Conservation (phyloP, 2,113 vertebrate species). For the Nanorana parkeri region DNA sequence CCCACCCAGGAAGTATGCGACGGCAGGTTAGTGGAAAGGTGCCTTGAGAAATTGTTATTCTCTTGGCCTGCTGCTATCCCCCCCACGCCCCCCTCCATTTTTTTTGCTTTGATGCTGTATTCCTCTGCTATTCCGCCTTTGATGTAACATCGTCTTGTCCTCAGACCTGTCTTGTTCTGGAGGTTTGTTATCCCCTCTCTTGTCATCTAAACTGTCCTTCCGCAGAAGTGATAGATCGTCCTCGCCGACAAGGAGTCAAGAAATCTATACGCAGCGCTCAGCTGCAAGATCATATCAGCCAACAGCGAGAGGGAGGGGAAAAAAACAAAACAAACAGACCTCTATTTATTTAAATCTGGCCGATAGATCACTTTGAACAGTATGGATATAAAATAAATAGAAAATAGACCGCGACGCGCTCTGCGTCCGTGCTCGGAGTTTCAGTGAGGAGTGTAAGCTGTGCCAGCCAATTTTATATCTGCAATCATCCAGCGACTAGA, state of each 20-base stretch:
- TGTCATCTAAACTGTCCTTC: slow-evolving; percentile 28
- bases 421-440: not conserved
- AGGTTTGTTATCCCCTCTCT: slow-evolving; percentile 28
- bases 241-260: not conserved
- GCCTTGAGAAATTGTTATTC: too few species aligned
- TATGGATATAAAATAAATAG: not conserved
- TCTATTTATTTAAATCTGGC: slow-evolving; percentile 39
- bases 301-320: too few species aligned
- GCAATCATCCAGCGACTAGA: not conserved
- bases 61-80: too few species aligned
- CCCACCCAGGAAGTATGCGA: not conserved
- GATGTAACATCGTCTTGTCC: slow-evolving; percentile 32
- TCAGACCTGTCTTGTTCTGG: slow-evolving; percentile 40
- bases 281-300: slow-evolving; percentile 35
- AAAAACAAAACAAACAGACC: not conserved
- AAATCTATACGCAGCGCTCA: slow-evolving; percentile 14
- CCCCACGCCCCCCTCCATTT: not conserved
- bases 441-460: not conserved
- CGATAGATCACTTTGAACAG: not conserved
- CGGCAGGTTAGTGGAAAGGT: not conserved
- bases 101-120: slow-evolving; percentile 5
- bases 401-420: not conserved
- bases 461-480: too few species aligned
- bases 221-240: slow-evolving; percentile 14
- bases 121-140: not conserved